Evolutionary conservation across 2,113 vertebrate species (phyloP), one percentile per base, ranked within the genome.

Genomic region (Malurus alboscapulatus): DNA sequence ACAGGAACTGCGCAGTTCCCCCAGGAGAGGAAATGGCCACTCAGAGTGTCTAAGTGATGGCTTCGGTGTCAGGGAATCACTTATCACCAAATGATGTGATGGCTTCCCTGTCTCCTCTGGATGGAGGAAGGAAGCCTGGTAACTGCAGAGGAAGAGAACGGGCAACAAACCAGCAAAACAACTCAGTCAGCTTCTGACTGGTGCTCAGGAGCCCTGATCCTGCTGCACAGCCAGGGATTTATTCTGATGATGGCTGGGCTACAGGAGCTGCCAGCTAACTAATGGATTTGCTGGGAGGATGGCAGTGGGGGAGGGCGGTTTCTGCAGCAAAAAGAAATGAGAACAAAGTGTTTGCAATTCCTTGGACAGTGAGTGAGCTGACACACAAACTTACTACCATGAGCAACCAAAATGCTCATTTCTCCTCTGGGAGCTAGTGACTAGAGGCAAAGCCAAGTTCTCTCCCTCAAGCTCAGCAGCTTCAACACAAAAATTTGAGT

Each of bases 401-500:
- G 87, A 92, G 73, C 71, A 92, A 69, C 47, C 89, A 80, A 92
- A 95, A 80, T 62, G 51, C 51, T 83, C 59, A 22, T 40, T 94
- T 81, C 68, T 94, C 75, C 89, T 77, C 51, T 19, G 93, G 59
- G 84, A 94, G 42, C 47, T 63, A 83, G 53, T 40, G 65, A 73
- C 84, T 89, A 95, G 59, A 87, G 18, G 63, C 63, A 96, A 87
- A 93, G 93, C 42, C 67, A 85, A 94, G 55, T 82, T 67, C 59
- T 91, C 26, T 89, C 71, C 87, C 84, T 80, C 71, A 89, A 83
- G 84, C 75, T 96, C 89, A 93, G 78, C 78, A 47, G 81, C 93
- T 91, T 94, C 89, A 79, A 93, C 44, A 89, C 67, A 95, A 91
- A 91, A 92, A 87, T 53, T 19, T 48, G 84, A 95, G 77, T 69